Base-by-base conservation (phyloP, 2,797 vertebrate genomes). In the Amblyraja radiata region DNA sequence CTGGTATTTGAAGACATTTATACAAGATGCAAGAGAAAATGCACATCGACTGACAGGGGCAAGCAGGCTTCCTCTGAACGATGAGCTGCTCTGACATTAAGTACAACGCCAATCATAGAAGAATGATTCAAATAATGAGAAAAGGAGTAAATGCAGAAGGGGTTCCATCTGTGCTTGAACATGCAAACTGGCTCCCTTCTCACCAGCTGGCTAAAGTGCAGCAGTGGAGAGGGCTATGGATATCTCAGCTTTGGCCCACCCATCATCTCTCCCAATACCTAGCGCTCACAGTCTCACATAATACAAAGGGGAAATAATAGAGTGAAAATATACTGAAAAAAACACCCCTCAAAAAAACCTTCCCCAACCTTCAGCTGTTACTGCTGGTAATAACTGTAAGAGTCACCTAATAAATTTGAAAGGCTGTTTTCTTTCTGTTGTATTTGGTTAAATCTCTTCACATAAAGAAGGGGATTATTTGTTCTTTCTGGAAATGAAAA, bases 401-500 rank as follows among this genome's bases (percentile, higher is more conserved):
- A 91, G 91, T 91, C 68, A 91, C 65, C 90, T 91, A 91, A 91
- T 91, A 91, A 91, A 91, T 91, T 91, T 91, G 90, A 91, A 91
- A 91, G 90, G 90, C 84, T 88, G 84, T 88, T 68, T 88, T 88
- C 84, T 88, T 36, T 36, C 84, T 68, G 84, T 88, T 88, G 84
- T 68, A 63, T 36, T 88, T 88, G 16, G 63, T 88, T 88, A 88
- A 88, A 61, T 88, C 84, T 88, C 84, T 88, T 65, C 84, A 88
- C 61, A 88, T 88, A 88, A 88, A 88, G 84, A 88, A 88, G 63
- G 84, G 84, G 84, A 88, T 88, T 88, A 88, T 65, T 88, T 88
- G 84, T 88, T 88, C 84, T 88, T 88, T 88, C 65, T 36, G 63
- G n/a, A 10, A 88, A 88, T 73, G 71, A 88, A 88, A 88, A 61